Base-by-base conservation (phyloP, 2,113 vertebrate genomes). In the Mirounga angustirostris region DNA sequence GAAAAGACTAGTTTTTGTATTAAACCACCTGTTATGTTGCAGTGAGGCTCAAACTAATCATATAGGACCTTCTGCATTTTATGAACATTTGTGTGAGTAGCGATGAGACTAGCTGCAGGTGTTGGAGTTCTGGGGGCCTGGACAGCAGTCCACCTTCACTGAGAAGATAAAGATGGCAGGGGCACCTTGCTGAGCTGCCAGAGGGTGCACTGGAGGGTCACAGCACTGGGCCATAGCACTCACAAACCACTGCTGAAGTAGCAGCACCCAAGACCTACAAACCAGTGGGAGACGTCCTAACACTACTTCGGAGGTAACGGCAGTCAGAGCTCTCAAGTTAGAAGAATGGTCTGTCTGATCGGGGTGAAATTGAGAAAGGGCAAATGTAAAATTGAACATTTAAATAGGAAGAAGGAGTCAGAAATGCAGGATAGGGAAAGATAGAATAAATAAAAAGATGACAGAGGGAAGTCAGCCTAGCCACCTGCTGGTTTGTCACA, bases 391-490 rank as follows among this genome's bases (percentile, higher is more conserved):
- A 94, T 28, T 50, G 18, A 91, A 54, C 58, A 59, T 52, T 65
- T 58, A 91, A 89, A 71, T 56, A 89, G 73, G 26, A 96, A 84
- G 26, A 96, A 84, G n/a, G 54, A 40, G 40, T 88, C 50, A 93
- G 92, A 97, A 93, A 56, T 56, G 13, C n/a, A 87, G 36, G 22
- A 71, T 63, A 28, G 30, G n/a, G 59, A 84, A 19, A 36, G 8
- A 11, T 36, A 74, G 22, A 6, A 30, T 61, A n/a, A 86, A 50
- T 56, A n/a, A 86, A 50, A 87, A 82, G 52, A 76, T 40, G 46
- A 82, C 18, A 83, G 61, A 83, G 83, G 43, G 67, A 88, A 91
- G 61, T 56, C 43, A 81, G 43, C 33, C 16, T 58, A 43, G 46
- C 46, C 18, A 26, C 33, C 5, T 36, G 28, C 65, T 81, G 11